Evolutionary conservation across 1,140 invertebrate species (phyloP), one percentile per base, ranked within the genome.

Genomic region (Antheraea mylitta): DNA sequence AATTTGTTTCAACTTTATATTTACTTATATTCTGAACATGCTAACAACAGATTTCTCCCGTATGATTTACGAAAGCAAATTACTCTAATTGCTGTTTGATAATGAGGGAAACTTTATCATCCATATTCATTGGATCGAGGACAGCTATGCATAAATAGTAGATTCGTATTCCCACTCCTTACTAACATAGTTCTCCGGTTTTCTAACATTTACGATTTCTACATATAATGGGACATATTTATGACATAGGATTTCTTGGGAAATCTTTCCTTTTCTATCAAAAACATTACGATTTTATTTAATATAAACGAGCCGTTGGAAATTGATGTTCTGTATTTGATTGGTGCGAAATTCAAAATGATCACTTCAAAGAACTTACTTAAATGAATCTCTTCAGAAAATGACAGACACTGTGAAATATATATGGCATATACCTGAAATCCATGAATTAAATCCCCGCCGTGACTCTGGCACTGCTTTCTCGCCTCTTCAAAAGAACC

Each of bases 381-480:
- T 30, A 30, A 30, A 30, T 30, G 22, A 4, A 30, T 30, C 22
- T 30, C 22, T 30, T 30, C 22, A 30, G 22, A 30, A 1, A 2
- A 30, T 30, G 22, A 4, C 4, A 30, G 4, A 30, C 22, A 30
- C n/a, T 30, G 22, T 30, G 22, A 30, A 30, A 7, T 42, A 42
- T 2, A 30, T 22, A 16, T 30, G 19, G 3, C 42, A 38, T 42
- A 64, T 81, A 95, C 94, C 85, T 94, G 92, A 79, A 97, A 95
- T 5, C 94, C 95, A 75, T 98, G 96, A 22, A 96, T 95, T 71
- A 98, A 92, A 82, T 98, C 96, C 0, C 97, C 97, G n/a, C 96
- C 95, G 69, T 96, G 94, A 0, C 94, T 92, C 77, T 94, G 93
- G 83, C 97, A 98, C 74, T 97, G 95, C 59, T 93, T 90, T 69